Base-by-base conservation (phyloP, 2,113 vertebrate genomes). In the Triplophysa rosa region DNA sequence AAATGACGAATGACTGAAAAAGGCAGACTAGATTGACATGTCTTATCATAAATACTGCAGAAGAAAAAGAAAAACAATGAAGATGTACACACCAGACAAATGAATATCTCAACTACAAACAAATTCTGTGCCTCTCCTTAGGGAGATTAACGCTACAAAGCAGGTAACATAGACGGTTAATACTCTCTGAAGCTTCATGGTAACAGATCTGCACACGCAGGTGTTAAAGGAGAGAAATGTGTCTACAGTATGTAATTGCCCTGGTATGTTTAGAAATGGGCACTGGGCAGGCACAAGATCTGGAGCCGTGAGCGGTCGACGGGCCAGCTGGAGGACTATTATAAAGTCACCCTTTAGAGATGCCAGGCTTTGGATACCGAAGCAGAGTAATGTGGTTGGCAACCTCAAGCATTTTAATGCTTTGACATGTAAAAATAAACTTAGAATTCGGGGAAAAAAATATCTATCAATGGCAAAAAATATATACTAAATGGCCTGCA, bases 251-350 rank as follows among this genome's bases (percentile, higher is more conserved):
- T 10, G 2, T n/a, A 58, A 42, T 13, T 21, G 49, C 68, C 4
- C 52, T 72, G 54, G 54, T 40, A 21, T 5, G 33, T 54, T 59
- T 61, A 24, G 21, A 73, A 61, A 73, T 61, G 54, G 33, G 33
- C 8, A 61, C 21, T 59, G 29, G 68, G n/a, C 19, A 21, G 68
- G 52, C 29, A 58, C 49, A 37, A 12, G 52, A 58, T 58, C 58
- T 37, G 1, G 12, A 71, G 68, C 52, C 37, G 19, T 71, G 19
- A 58, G 19, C n/a, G 54, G 54, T 42, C 19, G 26, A 73, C 42
- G 21, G 54, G 13, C 54, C 54, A 73, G 56, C 70, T 73, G 70
- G 70, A 73, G 37, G 70, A 61, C 29, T 71, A 71, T 71, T 56
- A 21, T 61, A 42, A 61, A 61, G 54, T 71, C 24, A 52, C 26